A percentile compares a stretch with the other conserved stretches of the same genome.
These are phyloP conservation scores for Thamnophis sirtalis DNA, from an alignment of 2,113 vertebrate species.

Conservation along the genomic window DNA sequence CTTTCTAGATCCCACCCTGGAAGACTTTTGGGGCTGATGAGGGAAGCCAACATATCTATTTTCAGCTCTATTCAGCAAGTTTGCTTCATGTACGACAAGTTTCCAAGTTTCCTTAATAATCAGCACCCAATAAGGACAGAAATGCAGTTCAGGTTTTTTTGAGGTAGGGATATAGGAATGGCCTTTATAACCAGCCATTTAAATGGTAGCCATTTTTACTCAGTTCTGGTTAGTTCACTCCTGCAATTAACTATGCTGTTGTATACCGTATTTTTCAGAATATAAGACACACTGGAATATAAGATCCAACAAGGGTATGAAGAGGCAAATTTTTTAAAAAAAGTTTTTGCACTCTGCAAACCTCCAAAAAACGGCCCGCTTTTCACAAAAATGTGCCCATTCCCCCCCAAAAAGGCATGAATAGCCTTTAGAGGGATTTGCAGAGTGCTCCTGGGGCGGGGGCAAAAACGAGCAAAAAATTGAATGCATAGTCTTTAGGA, in stretches of 20 bases:
- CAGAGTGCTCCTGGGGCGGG: too few relatives aligned
- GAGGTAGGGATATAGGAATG: background rate
- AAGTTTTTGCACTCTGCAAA: too few relatives aligned
- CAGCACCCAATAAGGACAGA: background rate
- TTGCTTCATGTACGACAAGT: background rate
- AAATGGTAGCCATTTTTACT: background rate
- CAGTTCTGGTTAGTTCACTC: background rate
- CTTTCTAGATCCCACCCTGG: background rate
- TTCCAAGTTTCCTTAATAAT: background rate
- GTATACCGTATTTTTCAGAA: too few relatives aligned
- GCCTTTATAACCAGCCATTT: background rate
- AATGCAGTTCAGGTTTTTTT: background rate
- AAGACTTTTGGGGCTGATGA: background rate
- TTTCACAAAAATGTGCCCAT: too few relatives aligned
- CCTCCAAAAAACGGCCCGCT: too few relatives aligned
- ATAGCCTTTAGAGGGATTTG: too few relatives aligned
- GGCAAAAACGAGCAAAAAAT: too few relatives aligned
- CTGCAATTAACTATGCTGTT: background rate
- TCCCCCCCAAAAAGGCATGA: too few relatives aligned
- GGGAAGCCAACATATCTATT: rapidly evolving
- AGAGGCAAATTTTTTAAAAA: too few relatives aligned
- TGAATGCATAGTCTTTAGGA: too few relatives aligned
- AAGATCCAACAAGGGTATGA: too few relatives aligned
- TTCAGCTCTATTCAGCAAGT: background rate
- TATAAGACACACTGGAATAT: too few relatives aligned